phyloP scores from a whole-genome alignment of 2,797 vertebrate species.

The Onychomys torridus region DNA sequence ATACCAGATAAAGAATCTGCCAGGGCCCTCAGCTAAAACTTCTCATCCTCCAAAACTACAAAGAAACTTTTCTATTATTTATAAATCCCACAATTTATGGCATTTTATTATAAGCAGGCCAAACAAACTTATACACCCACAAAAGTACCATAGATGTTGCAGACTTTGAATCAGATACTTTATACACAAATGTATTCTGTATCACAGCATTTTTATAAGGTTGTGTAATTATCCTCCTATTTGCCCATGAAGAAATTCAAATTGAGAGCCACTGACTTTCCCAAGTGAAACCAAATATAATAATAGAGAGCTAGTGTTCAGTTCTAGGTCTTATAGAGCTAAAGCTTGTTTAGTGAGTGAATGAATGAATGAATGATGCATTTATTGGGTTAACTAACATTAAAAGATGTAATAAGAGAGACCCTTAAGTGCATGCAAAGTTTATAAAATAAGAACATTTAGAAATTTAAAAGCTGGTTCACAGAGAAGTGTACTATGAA shows the following conservation, averaged over 20 bases:
- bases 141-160: background rate
- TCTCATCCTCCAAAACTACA: background rate
- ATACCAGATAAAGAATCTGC: background rate
- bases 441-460: conserved; percentile 40
- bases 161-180: background rate
- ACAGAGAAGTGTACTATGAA: conserved; percentile 17
- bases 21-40: background rate
- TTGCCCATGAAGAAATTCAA: conserved; percentile 7
- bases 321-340: background rate
- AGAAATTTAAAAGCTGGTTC: conserved; percentile 5
- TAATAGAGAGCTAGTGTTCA: background rate
- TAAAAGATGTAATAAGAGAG: conserved; percentile 6
- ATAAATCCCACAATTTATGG: background rate
- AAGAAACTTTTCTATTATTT: background rate
- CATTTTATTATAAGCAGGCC: background rate
- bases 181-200: background rate
- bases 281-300: background rate
- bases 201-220: background rate
- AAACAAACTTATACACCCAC: background rate
- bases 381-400: background rate
- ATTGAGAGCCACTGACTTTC: conserved; percentile 12
- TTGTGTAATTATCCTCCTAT: background rate
- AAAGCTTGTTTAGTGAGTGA: background rate
- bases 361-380: background rate
- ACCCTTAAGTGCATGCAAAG: background rate